A percentile compares a stretch with the other conserved stretches of the same genome.
Conservation (phyloP, 2,888 invertebrate genomes). For the Melieria omissa region DNA sequence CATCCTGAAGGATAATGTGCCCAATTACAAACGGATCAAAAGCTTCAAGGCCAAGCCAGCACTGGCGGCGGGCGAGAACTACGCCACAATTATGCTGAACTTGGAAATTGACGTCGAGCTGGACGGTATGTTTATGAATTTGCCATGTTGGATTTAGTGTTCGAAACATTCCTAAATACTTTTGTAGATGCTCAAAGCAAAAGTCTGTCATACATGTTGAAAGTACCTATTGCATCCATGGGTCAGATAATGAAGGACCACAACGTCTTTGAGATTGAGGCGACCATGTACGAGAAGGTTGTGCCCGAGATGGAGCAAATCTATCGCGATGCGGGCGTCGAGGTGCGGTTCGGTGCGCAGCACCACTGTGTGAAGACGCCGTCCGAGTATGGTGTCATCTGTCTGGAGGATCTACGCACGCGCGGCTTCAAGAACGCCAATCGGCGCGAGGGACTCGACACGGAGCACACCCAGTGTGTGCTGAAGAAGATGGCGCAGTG, state of each 20-base stretch:
- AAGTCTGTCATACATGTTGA: slow-evolving; percentile 51
- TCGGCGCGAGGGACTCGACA: slow-evolving; percentile 52
- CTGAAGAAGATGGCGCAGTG: slow-evolving; percentile 55
- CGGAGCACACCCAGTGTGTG: slow-evolving; percentile 49
- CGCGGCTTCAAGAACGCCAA: slow-evolving; percentile 52
- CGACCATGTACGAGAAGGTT: slow-evolving; percentile 37
- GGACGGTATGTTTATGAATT: slow-evolving; percentile 27
- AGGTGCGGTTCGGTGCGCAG: slow-evolving; percentile 41
- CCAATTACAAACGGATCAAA: slow-evolving; percentile 47
- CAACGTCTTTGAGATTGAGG: slow-evolving; percentile 43
- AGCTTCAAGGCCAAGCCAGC: slow-evolving; percentile 48
- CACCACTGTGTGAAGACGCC: slow-evolving; percentile 34
- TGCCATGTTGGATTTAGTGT: neutral
- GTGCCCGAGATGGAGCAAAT: slow-evolving; percentile 47
- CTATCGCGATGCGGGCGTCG: slow-evolving; percentile 41
- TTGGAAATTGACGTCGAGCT: slow-evolving; percentile 44
- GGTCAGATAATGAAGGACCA: slow-evolving; percentile 35
- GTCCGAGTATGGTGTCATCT: slow-evolving; percentile 39
- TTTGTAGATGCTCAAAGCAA: slow-evolving; percentile 38
- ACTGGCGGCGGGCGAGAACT: slow-evolving; percentile 57
- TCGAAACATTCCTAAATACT: neutral
- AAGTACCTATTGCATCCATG: slow-evolving; percentile 50
- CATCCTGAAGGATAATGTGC: slow-evolving; percentile 45
- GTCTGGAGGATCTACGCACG: slow-evolving; percentile 51
- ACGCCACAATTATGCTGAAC: slow-evolving; percentile 54